Percentiles rank a stretch among this genome's conserved stretches.
Conservation (phyloP, 2,888 invertebrate species). For the Megalurothrips usitatus region DNA sequence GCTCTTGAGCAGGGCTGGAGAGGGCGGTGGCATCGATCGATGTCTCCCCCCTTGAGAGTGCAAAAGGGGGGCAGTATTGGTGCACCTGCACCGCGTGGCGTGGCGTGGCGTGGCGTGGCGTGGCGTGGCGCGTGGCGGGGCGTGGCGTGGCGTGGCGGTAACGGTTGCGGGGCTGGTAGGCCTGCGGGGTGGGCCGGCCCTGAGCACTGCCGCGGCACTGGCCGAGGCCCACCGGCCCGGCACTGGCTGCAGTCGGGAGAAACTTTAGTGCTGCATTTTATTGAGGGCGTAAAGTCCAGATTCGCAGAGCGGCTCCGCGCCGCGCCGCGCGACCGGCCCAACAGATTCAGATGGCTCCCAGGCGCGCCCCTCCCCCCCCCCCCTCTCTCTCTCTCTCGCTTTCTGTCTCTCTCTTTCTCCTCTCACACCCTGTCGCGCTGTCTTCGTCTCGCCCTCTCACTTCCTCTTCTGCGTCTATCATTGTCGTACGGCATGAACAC, state of each 20-base stretch:
- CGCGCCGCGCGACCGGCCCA: neutral
- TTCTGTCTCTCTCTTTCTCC: neutral
- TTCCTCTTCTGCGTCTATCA: too few relatives aligned
- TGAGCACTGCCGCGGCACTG: neutral
- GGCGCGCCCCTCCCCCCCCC: neutral
- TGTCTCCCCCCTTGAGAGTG: too few relatives aligned
- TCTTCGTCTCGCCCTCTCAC: neutral
- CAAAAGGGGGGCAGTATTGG: too few relatives aligned
- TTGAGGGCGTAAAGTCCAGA: constrained; percentile 20
- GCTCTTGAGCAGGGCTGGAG: too few relatives aligned
- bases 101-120: too few relatives aligned
- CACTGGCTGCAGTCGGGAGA: neutral
- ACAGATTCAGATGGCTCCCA: neutral
- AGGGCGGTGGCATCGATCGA: too few relatives aligned
- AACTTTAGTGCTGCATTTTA: constrained; percentile 26
- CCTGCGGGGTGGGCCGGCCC: neutral
- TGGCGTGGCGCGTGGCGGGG: too few relatives aligned
- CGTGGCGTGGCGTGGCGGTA: neutral
- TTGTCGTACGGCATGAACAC: too few relatives aligned
- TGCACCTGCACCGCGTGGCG: too few relatives aligned
- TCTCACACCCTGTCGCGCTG: neutral
- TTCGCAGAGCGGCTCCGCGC: neutral
- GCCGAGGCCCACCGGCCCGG: neutral
- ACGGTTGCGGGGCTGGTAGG: neutral
- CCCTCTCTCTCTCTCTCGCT: neutral